Conservation (phyloP, 1,140 invertebrate species). For the Drosophila jambulina region DNA sequence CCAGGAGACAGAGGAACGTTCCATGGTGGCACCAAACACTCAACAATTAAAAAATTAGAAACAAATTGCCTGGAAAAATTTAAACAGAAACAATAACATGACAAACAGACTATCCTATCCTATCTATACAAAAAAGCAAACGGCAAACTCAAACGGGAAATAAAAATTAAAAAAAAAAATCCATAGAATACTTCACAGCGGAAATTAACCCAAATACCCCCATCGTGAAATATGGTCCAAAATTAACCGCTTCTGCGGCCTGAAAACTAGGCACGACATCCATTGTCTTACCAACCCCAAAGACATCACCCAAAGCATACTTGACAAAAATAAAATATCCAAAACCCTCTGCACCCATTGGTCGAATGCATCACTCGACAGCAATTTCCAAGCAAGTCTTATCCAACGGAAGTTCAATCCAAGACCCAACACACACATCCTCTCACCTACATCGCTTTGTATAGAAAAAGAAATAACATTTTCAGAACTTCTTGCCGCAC, state of each 20-base stretch:
- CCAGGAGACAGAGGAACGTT: no score
- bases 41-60: no score
- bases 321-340: not conserved
- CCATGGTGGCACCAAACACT: constrained; percentile 5
- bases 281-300: constrained; percentile 23
- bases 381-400: constrained; percentile 10
- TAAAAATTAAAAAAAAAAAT: constrained; percentile 36
- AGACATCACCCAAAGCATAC: constrained; percentile 9
- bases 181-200: constrained; percentile 17
- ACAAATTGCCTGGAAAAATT: not conserved
- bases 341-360: not conserved
- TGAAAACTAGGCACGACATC: constrained; percentile 16
- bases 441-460: no score
- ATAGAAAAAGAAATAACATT: no score
- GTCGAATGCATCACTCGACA: constrained; percentile 15
- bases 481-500: no score
- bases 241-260: constrained; percentile 28
- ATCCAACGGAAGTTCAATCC: not conserved
- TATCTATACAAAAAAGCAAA: no score
- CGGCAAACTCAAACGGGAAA: constrained; percentile 8
- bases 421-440: not conserved
- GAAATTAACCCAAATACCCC: constrained; percentile 19
- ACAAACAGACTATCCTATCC: no score
- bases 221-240: constrained; percentile 29
- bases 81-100: no score